Evolutionary conservation across 2,113 vertebrate genomes (phyloP), one percentile per base, ranked within the genome.

Genomic region (Ophthalmolycus amberensis): DNA sequence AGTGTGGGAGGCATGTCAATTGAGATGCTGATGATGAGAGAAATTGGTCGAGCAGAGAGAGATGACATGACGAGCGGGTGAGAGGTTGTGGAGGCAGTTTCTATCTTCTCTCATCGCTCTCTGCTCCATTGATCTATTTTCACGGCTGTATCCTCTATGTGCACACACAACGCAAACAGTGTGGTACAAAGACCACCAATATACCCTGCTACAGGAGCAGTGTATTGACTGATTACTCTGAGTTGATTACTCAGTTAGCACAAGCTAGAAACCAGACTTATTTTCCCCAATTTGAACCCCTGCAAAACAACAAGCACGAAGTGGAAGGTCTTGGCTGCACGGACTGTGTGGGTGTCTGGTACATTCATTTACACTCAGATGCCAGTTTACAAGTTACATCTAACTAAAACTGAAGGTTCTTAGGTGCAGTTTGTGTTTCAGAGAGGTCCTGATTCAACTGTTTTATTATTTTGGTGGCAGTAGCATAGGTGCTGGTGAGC

Each of bases 1-100:
- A 75, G 64, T 71, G 81, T 85, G 27, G 46, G 42, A 83, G 67
- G 16, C 5, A 65, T 63, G 71, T 82, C 71, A 70, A 25, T 80
- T 25, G 44, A 75, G 63, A 75, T 44, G 59, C 64, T 79, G 67
- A 69, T 83, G 85, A 82, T 74, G 52, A 82, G 69, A 85, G 27
- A 29, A 81, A 75, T 29, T 66, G 75, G 68, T 86, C 76, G 86
- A 75, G 81, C 73, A 63, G 69, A 73, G 81, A 63, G 69, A 73
- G 81, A 59, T 64, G 73, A 50, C 63, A 34, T 75, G 56, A 72
- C 1, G 29, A 65, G n/a, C 6, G 27, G n/a, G 29, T 27, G 78
- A 69, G 60, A 59, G 44, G 67, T 16, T 4, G 20, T 37, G 1
- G 20, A 59, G 52, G 29, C 25, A 46, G 60, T 44, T 52, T 76